A percentile compares a stretch with the other conserved stretches of the same genome.
Conservation (phyloP, 2,888 invertebrate species). For the Patella caerulea region DNA sequence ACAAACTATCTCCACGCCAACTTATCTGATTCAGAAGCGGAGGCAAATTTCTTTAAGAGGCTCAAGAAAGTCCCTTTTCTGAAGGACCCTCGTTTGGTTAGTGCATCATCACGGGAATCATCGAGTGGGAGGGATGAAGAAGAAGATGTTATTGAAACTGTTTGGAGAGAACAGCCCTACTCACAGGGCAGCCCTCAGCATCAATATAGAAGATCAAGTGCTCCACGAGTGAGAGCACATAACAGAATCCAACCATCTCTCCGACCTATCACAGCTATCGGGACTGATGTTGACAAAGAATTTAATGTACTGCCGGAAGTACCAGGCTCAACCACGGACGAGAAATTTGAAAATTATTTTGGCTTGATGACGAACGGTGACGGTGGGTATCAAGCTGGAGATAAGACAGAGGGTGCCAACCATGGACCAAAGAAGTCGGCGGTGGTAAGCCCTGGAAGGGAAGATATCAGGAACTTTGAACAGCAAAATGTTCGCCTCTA, state of each 20-base stretch:
- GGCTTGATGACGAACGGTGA: neutral
- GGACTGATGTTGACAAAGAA: neutral
- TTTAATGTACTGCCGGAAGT: slow-evolving; percentile 13
- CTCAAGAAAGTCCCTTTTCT: neutral
- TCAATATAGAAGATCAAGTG: no score
- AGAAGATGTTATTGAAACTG: neutral
- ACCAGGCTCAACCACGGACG: slow-evolving; percentile 1
- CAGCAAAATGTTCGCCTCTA: no score
- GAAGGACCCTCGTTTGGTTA: neutral
- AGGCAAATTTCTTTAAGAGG: neutral
- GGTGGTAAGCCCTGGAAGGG: no score
- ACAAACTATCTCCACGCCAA: neutral
- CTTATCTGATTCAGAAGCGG: neutral
- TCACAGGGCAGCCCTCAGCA: no score
- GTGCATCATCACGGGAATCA: neutral
- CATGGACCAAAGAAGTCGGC: no score
- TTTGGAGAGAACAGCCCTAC: neutral
- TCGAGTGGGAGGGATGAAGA: neutral
- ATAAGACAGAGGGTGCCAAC: no score
- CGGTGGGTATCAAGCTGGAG: no score
- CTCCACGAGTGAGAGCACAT: no score
- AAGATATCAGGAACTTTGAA: no score
- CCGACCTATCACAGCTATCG: slow-evolving; percentile 25
- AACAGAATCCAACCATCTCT: neutral
- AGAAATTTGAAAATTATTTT: slow-evolving; percentile 11